phyloP scores from a whole-genome alignment of 2,113 vertebrate species.

The Anolis carolinensis region DNA sequence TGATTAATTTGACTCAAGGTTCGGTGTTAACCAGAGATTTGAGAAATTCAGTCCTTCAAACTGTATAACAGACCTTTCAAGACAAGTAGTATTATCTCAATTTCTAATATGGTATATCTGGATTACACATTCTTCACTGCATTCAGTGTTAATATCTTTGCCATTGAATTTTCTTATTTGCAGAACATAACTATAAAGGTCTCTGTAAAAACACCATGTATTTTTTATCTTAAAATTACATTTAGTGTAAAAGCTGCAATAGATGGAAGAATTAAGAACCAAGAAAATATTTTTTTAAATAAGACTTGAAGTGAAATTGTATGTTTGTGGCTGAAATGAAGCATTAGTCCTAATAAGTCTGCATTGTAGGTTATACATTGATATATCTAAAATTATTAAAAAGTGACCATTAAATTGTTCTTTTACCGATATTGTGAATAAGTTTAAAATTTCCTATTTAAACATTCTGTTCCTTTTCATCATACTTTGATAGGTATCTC shows the following conservation, averaged over 20 bases:
- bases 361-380: background rate
- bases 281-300: background rate
- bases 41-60: background rate
- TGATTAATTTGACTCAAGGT: too few relatives aligned
- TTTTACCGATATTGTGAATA: background rate
- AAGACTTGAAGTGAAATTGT: background rate
- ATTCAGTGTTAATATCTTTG: background rate
- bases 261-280: background rate
- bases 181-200: background rate
- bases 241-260: background rate
- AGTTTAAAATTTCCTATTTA: background rate
- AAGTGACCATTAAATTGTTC: background rate
- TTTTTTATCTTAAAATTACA: background rate
- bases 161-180: background rate
- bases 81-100: background rate
- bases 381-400: background rate
- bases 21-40: background rate
- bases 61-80: background rate
- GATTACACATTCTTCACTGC: accelerated
- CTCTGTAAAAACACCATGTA: background rate
- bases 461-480: background rate
- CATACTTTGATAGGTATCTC: background rate
- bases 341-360: background rate
- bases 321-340: background rate
- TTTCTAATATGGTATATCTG: background rate